These are phyloP conservation scores for Brienomyrus longianalis DNA, from an alignment of 2,113 vertebrate genomes.

Conservation along the genomic window DNA sequence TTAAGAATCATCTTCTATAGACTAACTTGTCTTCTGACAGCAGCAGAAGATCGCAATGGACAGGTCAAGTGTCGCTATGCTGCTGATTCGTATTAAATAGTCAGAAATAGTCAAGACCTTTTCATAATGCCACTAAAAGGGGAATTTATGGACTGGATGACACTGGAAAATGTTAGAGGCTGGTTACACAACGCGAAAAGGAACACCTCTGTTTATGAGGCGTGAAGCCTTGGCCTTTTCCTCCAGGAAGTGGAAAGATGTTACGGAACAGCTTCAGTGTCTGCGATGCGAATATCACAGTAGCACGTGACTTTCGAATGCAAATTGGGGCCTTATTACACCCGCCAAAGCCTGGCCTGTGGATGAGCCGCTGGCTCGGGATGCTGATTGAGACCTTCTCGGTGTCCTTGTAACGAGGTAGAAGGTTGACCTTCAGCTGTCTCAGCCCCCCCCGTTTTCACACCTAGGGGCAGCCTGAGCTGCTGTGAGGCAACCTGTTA, in stretches of 20 bases:
- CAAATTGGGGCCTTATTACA: background rate
- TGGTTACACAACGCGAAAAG: background rate
- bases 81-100: constrained; percentile 15
- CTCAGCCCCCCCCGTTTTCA: background rate
- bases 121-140: background rate
- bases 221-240: background rate
- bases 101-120: constrained; percentile 12
- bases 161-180: constrained; percentile 4
- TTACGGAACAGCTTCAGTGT: background rate
- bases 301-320: background rate
- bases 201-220: background rate
- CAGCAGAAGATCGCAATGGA: background rate
- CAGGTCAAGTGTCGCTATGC: constrained; percentile 20
- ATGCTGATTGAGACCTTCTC: background rate
- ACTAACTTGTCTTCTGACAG: background rate
- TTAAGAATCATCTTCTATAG: background rate
- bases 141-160: background rate
- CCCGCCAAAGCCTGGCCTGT: too few relatives aligned
- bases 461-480: background rate
- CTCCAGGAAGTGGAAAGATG: background rate
- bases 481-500: constrained; percentile 17
- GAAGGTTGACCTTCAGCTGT: background rate
- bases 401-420: background rate
- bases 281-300: background rate
- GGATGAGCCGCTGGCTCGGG: background rate